Evolutionary conservation across 2,113 vertebrate genomes (phyloP), one percentile per base, ranked within the genome.

Genomic region (Empidonax alnorum): DNA sequence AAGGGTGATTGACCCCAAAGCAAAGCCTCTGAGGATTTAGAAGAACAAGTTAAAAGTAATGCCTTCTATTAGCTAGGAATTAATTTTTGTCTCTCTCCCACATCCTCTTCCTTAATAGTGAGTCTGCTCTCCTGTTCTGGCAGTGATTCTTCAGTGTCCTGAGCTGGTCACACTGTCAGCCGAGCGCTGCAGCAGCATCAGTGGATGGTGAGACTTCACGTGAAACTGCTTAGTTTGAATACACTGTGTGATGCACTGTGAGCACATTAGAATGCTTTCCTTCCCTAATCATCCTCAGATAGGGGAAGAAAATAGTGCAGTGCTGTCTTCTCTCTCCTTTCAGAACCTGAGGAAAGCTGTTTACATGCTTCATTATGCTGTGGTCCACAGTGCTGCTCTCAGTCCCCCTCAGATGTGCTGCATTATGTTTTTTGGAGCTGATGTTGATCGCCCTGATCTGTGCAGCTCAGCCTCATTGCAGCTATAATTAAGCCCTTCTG

Each of bases 401-500:
- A 50, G n/a, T 47, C 13, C 33, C 59, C 62, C 63, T 93, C 24
- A 30, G 56, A 67, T 62, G 42, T 14, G 33, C 46, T 4, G 2
- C 2, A 23, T 46, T 66, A 22, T n/a, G 1, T 19, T 79, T 83
- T 58, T 82, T 21, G 31, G 56, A 92, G 75, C 47, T 93, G 78
- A 59, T 71, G 55, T 42, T 88, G 82, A 67, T 88, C 55, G 18
- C 59, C 1, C 0, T 49, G 65, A 75, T 92, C 68, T 71, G 44
- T 84, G 42, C 61, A 71, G 88, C 82, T 93, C 85, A 92, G 72
- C 68, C 35, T 94, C 65, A 39, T 61, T 88, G 94, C 52, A 90
- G 67, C 72, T 63, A 7, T 86, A 95, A 96, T 95, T 92, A 93
- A 94, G 37, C 39, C 61, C 50, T 94, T 96, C 95, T 93, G 85